Conservation (phyloP, 2,797 vertebrate species). For the Helostoma temminkii region DNA sequence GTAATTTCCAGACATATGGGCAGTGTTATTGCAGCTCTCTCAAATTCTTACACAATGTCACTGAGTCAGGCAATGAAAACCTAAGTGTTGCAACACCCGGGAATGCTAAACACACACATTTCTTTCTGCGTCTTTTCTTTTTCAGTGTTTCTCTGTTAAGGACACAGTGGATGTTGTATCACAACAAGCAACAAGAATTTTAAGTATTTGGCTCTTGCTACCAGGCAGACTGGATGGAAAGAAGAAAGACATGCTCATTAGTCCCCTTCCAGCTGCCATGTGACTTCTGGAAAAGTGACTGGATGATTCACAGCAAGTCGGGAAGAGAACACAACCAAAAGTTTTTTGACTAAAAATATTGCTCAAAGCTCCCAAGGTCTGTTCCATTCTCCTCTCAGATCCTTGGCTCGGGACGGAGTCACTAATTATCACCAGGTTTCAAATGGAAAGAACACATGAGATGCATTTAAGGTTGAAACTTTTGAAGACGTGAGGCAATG, state of each 20-base stretch:
- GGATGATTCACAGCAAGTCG: conserved; percentile 68
- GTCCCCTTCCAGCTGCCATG: conserved; percentile 62
- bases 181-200: conserved; percentile 64
- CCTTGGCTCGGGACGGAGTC: conserved; percentile 49
- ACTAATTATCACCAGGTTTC: conserved; percentile 77
- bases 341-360: conserved; percentile 59
- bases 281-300: conserved; percentile 55
- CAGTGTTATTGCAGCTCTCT: conserved; percentile 17
- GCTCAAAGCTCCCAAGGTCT: conserved; percentile 66
- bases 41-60: conserved; percentile 32
- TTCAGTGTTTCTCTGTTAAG: background rate
- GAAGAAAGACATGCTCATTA: conserved; percentile 59
- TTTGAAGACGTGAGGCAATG: conserved; percentile 53
- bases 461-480: conserved; percentile 42
- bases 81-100: conserved; percentile 36
- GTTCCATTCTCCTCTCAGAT: conserved; percentile 64
- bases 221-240: conserved; percentile 46
- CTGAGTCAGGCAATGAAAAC: conserved; percentile 3
- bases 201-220: conserved; percentile 55
- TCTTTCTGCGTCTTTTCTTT: background rate
- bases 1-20: conserved; percentile 20
- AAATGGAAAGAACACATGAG: conserved; percentile 76
- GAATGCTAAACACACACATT: conserved; percentile 2
- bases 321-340: conserved; percentile 47
- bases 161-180: conserved; percentile 42